These are phyloP conservation scores for Acrobasis consociella DNA, from an alignment of 2,888 invertebrate species.

Conservation along the genomic window DNA sequence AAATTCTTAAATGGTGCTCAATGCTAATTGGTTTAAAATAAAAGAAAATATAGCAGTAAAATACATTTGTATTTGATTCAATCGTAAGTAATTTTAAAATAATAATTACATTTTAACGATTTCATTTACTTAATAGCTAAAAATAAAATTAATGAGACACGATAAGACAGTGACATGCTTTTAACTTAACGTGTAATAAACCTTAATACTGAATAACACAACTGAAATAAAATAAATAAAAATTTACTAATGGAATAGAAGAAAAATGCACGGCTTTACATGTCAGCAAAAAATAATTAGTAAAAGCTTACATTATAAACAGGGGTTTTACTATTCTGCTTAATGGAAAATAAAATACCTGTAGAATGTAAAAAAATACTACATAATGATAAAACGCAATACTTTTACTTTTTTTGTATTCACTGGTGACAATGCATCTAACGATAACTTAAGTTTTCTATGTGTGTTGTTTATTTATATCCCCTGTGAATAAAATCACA, in stretches of 20 bases:
- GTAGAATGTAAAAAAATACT: not conserved
- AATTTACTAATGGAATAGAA: conserved; percentile 15
- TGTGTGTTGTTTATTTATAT: not conserved
- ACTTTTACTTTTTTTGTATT: not conserved
- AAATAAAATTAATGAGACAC: not conserved
- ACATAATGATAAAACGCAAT: no score
- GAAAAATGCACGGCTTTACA: not conserved
- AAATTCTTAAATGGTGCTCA: not conserved
- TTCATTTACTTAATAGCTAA: not conserved
- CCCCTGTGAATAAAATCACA: conserved; percentile 16
- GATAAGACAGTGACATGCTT: not conserved
- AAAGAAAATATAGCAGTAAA: not conserved
- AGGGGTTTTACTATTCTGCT: not conserved
- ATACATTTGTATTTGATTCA: conserved; percentile 15
- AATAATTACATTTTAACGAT: not conserved
- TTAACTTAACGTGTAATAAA: not conserved
- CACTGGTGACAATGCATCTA: not conserved
- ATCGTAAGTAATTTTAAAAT: conserved; percentile 1
- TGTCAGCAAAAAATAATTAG: not conserved
- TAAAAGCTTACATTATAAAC: not conserved
- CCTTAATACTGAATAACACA: conserved; percentile 15
- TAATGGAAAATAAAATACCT: not conserved
- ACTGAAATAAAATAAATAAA: not conserved
- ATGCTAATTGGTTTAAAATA: not conserved
- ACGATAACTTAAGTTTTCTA: not conserved